Conservation (phyloP, 1,140 invertebrate genomes). For the Diprion similis region DNA sequence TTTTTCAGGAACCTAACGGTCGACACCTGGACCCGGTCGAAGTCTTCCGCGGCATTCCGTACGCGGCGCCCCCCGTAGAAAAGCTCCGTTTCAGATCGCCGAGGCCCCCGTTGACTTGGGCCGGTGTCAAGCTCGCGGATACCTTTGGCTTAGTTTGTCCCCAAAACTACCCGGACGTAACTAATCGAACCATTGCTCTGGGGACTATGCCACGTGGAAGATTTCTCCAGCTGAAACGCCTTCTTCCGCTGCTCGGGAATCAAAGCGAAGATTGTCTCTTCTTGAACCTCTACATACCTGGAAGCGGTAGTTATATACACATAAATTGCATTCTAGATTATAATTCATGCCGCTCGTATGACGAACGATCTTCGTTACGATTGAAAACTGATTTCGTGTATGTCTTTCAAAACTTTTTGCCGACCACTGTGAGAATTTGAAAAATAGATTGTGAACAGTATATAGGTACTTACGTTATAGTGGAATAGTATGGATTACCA, state of each 20-base stretch:
- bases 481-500: too few relatives aligned
- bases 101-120: conserved; percentile 72
- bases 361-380: too few relatives aligned
- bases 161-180: conserved; percentile 75
- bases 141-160: conserved; percentile 80
- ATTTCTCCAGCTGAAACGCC: conserved; percentile 70
- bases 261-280: conserved; percentile 91
- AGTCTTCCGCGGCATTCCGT: conserved; percentile 83
- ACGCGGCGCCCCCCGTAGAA: conserved; percentile 80
- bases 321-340: not conserved
- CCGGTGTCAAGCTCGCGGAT: conserved; percentile 76
- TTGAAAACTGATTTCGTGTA: too few relatives aligned
- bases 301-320: conserved; percentile 70
- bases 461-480: too few relatives aligned
- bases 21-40: conserved; percentile 81
- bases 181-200: conserved; percentile 74
- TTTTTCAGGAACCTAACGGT: conserved; percentile 72
- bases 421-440: too few relatives aligned
- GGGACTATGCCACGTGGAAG: conserved; percentile 73
- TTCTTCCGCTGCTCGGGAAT: conserved; percentile 73
- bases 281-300: conserved; percentile 88
- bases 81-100: conserved; percentile 76
- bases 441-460: too few relatives aligned
- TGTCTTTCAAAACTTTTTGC: too few relatives aligned
- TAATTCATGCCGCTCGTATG: too few relatives aligned